Conservation (phyloP, 2,888 invertebrate species). For the Palloptera scutellata region DNA sequence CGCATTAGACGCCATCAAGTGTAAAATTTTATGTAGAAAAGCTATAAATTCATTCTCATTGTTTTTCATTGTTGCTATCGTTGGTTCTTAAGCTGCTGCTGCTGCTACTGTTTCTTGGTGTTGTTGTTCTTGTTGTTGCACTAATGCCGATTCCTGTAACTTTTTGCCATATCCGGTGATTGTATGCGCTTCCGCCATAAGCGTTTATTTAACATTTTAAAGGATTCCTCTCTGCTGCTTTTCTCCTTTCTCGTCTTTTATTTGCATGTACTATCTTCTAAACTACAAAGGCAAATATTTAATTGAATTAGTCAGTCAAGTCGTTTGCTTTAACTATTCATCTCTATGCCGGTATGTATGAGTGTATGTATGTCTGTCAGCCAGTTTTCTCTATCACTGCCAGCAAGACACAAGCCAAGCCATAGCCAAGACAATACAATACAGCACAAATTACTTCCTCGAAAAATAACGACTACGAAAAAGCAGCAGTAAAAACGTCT, state of each 20-base stretch:
- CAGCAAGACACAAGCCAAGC: too few relatives aligned
- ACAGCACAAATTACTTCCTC: too few relatives aligned
- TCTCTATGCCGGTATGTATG: neutral
- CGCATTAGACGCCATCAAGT: conserved; percentile 41
- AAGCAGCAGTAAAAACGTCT: too few relatives aligned
- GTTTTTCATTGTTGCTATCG: conserved; percentile 21
- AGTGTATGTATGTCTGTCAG: too few relatives aligned
- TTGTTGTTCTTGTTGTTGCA: neutral
- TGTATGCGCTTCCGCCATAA: neutral
- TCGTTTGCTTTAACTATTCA: neutral
- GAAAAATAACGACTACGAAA: too few relatives aligned
- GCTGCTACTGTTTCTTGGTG: conserved; percentile 6
- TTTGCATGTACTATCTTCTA: neutral
- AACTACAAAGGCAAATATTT: conserved; percentile 29
- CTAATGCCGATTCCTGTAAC: conserved; percentile 1
- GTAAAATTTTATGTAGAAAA: conserved; percentile 40
- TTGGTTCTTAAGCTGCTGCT: neutral
- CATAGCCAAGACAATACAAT: too few relatives aligned
- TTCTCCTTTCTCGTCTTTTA: neutral
- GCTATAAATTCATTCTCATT: conserved; percentile 39
- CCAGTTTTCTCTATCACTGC: too few relatives aligned
- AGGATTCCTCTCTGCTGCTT: neutral
- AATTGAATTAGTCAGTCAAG: conserved; percentile 29
- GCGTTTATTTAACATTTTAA: neutral
- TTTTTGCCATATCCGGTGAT: neutral